These are phyloP conservation scores for Drusus annulatus DNA, from an alignment of 1,140 invertebrate genomes.

Conservation along the genomic window DNA sequence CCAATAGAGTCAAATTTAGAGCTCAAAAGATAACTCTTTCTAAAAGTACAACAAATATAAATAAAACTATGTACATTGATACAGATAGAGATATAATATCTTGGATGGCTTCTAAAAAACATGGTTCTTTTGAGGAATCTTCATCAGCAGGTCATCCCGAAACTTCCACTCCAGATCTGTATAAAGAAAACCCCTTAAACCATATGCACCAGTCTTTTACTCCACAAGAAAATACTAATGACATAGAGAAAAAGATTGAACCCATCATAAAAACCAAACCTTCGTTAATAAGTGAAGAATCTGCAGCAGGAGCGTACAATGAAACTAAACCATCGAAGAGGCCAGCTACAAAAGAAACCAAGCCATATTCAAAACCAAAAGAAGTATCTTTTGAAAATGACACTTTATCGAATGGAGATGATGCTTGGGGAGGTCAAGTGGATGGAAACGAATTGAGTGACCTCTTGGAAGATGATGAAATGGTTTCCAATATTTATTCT, in stretches of 20 bases:
- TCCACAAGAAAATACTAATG: conserved; percentile 13
- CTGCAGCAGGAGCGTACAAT: neutral
- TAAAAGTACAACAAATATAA: conserved; percentile 54
- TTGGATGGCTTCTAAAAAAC: conserved; percentile 68
- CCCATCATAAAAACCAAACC: conserved; percentile 44
- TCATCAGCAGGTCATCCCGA: conserved; percentile 51
- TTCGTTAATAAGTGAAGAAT: neutral
- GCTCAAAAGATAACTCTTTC: conserved; percentile 55
- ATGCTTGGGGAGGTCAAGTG: neutral
- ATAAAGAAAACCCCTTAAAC: conserved; percentile 2
- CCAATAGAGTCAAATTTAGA: conserved; percentile 51
- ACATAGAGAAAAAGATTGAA: conserved; percentile 46
- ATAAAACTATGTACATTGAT: conserved; percentile 61
- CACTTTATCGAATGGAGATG: conserved; percentile 4
- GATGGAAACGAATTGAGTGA: conserved; percentile 44
- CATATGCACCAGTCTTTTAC: neutral
- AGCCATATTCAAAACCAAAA: conserved; percentile 30
- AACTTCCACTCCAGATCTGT: conserved; percentile 22
- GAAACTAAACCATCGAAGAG: conserved; percentile 1
- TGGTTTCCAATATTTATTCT: conserved; percentile 69
- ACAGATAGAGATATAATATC: conserved; percentile 70
- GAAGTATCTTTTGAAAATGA: conserved; percentile 40
- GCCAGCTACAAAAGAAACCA: neutral
- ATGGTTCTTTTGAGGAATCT: conserved; percentile 61
- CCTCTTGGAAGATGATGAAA: conserved; percentile 63